Base-by-base conservation (phyloP, 1,140 invertebrate genomes). In the Drosophila persimilis region DNA sequence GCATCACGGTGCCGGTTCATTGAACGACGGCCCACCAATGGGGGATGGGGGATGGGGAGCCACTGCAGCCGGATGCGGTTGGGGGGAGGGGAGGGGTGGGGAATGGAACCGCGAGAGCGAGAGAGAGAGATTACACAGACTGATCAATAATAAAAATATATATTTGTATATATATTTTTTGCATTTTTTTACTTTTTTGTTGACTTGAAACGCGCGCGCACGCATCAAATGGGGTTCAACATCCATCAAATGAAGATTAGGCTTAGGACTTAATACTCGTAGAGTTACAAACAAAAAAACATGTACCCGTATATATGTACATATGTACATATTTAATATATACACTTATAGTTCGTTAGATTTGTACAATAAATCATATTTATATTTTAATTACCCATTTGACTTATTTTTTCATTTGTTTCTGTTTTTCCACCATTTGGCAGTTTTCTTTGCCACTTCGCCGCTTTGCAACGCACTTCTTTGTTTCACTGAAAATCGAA, bases 1-100 rank as follows among this genome's bases (percentile, higher is more conserved):
- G 89, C 71, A 88, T 89, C 65, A 61, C 89, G 41, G 86, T 85
- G 59, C 77, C 89, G 73, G 88, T 90, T 90, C 88, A 90, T 85
- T 90, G 88, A 90, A 86, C 80, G 84, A 63, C 54, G 29, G 29
- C 9, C 11, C 11, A 39, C 35, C 0, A 13, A 39, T 39, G 11
- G 35, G 0, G 35, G 35, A 1, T 4, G 26, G 52, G 26, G 26
- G 39, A 26, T 11, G 41, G 47, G 59, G 53, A 45, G 75, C 50
- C 73, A 77, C 77, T 73, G 61, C 62, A 59, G 41, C 15, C 15
- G 54, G 52, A 59, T 48, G 54, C 20, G 47, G 22, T 24, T 29
- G 31, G 59, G 43, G 17, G 24, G 8, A 3, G 13, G 39, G 35
- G 41, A 29, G 39, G 29, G 43, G 45, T 35, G 39, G 15, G 7